Percentiles rank a stretch among this genome's conserved stretches.
Evolutionary conservation across 2,888 invertebrate genomes (phyloP).

Genomic region (Epiblema foenella): DNA sequence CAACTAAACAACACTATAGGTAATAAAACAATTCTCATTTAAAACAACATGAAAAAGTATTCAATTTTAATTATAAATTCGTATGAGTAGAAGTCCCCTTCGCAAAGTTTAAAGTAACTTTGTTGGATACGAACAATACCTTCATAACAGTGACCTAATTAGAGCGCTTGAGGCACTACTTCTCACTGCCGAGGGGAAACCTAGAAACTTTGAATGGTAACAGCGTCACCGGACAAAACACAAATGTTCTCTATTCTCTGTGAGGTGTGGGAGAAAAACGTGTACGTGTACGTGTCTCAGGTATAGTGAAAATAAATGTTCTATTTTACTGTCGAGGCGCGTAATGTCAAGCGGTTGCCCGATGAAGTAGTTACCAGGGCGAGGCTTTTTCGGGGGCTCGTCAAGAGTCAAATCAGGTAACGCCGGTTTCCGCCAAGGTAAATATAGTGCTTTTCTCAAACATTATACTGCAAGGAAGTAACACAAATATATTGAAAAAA

Average conservation of each 20-base stretch:
- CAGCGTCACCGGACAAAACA: slow-evolving; percentile 29
- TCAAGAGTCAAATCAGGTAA: too few relatives aligned
- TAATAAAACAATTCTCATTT: not conserved
- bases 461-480: too few relatives aligned
- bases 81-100: not conserved
- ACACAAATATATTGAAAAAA: too few relatives aligned
- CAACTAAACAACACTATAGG: not conserved
- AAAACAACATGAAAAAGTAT: not conserved
- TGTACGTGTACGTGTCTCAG: too few relatives aligned
- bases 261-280: slow-evolving; percentile 1
- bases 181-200: slow-evolving; percentile 46
- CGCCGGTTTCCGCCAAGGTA: too few relatives aligned
- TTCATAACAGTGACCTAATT: slow-evolving; percentile 55
- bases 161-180: slow-evolving; percentile 49
- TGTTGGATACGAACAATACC: slow-evolving; percentile 34
- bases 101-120: slow-evolving; percentile 13
- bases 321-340: not conserved
- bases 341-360: not conserved
- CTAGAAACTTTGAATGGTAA: slow-evolving; percentile 48
- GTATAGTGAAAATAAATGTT: too few relatives aligned
- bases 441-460: too few relatives aligned
- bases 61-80: not conserved
- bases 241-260: slow-evolving; percentile 33
- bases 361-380: too few relatives aligned
- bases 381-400: too few relatives aligned